phyloP scores from a whole-genome alignment of 2,113 vertebrate genomes.

The Epinephelus cyanopodus region DNA sequence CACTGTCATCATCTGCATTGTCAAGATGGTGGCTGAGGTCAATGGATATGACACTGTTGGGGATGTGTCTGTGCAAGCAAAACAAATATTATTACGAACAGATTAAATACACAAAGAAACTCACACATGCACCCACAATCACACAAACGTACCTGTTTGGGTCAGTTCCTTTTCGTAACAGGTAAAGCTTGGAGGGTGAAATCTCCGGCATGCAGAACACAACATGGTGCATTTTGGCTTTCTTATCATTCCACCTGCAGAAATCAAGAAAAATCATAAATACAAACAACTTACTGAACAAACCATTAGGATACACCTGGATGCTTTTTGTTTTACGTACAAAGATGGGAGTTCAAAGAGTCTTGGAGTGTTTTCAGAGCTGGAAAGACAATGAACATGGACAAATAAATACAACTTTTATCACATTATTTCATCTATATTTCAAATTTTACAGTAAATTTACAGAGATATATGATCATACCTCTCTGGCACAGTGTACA shows the following conservation, averaged over 20 bases:
- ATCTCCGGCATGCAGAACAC: slow-evolving; percentile 93
- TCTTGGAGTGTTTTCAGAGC: slow-evolving; percentile 86
- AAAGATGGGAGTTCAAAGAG: slow-evolving; percentile 93
- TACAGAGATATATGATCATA: slow-evolving; percentile 64
- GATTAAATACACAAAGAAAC: neutral
- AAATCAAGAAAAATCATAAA: slow-evolving; percentile 27
- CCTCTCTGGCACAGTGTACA: slow-evolving; percentile 90
- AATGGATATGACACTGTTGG: slow-evolving; percentile 87
- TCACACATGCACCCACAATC: neutral
- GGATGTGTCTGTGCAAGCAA: slow-evolving; percentile 81
- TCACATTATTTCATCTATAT: neutral
- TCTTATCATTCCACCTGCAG: slow-evolving; percentile 95
- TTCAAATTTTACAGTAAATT: neutral
- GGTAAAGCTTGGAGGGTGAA: slow-evolving; percentile 89
- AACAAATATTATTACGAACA: slow-evolving; percentile 3
- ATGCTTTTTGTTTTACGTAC: slow-evolving; percentile 83
- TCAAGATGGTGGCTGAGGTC: slow-evolving; percentile 88
- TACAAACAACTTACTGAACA: neutral
- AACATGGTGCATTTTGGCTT: slow-evolving; percentile 91
- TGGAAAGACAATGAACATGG: slow-evolving; percentile 72
- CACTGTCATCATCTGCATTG: slow-evolving; percentile 56
- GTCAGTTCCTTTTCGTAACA: slow-evolving; percentile 91
- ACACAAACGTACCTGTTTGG: slow-evolving; percentile 86
- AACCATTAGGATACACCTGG: neutral
- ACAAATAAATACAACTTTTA: slow-evolving; percentile 16